These are phyloP conservation scores for Drosophila pegasa DNA, from an alignment of 2,888 invertebrate species.

Conservation along the genomic window DNA sequence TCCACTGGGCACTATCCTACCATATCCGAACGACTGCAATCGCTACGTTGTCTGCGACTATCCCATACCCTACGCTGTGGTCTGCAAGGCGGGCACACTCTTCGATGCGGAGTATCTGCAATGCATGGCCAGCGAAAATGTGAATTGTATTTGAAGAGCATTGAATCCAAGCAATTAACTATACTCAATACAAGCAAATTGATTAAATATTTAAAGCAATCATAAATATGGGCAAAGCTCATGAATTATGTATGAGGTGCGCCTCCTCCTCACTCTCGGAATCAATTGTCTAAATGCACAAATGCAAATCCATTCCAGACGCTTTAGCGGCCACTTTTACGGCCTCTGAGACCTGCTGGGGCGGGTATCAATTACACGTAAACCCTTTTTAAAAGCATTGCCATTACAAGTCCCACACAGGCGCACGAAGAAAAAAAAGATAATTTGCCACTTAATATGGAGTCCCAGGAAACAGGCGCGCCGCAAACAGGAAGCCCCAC, in stretches of 20 bases:
- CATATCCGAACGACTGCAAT: constrained; percentile 59
- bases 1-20: constrained; percentile 49
- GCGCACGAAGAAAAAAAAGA: constrained; percentile 26
- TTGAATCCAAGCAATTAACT: not conserved
- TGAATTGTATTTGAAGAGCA: not conserved
- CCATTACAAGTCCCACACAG: constrained; percentile 30
- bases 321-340: constrained; percentile 39
- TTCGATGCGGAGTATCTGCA: constrained; percentile 22
- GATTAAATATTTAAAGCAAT: not conserved
- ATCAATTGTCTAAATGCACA: constrained; percentile 61
- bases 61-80: constrained; percentile 51
- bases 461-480: constrained; percentile 35
- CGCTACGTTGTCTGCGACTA: constrained; percentile 64
- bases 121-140: constrained; percentile 18
- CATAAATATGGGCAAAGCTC: constrained; percentile 1
- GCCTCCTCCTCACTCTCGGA: constrained; percentile 6
- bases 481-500: constrained; percentile 58
- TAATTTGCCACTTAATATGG: constrained; percentile 70
- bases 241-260: not conserved
- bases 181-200: not conserved
- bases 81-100: constrained; percentile 21
- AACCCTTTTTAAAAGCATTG: constrained; percentile 58
- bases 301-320: constrained; percentile 39
- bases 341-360: constrained; percentile 29
- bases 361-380: constrained; percentile 64